phyloP scores from a whole-genome alignment of 2,797 vertebrate genomes.

The Momotus momota region DNA sequence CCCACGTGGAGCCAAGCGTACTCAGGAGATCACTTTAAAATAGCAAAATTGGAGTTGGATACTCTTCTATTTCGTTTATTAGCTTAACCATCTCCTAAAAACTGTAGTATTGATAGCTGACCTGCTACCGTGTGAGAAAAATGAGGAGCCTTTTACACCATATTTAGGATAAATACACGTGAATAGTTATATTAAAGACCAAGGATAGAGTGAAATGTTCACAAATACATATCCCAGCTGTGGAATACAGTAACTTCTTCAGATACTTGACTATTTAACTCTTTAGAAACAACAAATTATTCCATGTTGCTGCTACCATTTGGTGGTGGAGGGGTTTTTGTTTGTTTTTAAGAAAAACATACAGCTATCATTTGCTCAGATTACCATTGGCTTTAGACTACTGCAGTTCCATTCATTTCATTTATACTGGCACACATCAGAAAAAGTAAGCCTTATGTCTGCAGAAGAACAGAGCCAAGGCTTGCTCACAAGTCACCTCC shows the following conservation, averaged over 20 bases:
- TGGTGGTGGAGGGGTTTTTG: not conserved
- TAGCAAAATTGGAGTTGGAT: not conserved
- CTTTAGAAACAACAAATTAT: not conserved
- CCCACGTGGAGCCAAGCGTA: not conserved
- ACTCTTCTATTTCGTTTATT: not conserved
- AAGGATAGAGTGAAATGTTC: not conserved
- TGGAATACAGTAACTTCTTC: not conserved
- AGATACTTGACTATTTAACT: not conserved
- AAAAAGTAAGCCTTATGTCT: not conserved
- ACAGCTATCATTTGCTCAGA: not conserved
- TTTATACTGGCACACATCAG: not conserved
- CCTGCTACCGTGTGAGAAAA: not conserved
- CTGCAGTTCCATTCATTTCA: not conserved
- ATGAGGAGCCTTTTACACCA: not conserved
- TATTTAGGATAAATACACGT: not conserved
- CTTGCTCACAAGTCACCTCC: not conserved
- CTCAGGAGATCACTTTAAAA: not conserved
- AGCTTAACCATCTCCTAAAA: not conserved
- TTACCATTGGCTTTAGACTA: not conserved
- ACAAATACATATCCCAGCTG: not conserved
- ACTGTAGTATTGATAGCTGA: not conserved
- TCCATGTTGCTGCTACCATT: not conserved
- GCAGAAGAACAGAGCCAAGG: not conserved
- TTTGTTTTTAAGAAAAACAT: not conserved
- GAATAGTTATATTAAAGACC: not conserved